These are phyloP conservation scores for Xiphophorus hellerii DNA, from an alignment of 2,113 vertebrate species.

Conservation along the genomic window DNA sequence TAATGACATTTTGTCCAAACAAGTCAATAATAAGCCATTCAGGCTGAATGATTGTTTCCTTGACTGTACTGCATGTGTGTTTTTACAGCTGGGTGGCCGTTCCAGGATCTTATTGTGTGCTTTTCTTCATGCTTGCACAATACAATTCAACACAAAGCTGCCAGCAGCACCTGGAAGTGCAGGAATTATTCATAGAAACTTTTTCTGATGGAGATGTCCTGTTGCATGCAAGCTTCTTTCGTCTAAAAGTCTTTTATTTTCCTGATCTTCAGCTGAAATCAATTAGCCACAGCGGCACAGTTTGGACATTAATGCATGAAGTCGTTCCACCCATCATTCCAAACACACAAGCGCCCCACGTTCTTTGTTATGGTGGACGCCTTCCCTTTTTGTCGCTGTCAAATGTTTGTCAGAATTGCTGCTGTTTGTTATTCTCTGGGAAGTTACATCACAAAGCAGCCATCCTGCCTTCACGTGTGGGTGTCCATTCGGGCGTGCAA, in stretches of 20 bases:
- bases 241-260: conserved; percentile 10
- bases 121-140: neutral
- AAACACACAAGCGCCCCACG: conserved; percentile 33
- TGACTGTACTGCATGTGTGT: conserved; percentile 37
- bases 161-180: neutral
- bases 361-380: conserved; percentile 64
- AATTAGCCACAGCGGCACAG: conserved; percentile 51
- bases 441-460: conserved; percentile 35
- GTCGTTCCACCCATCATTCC: conserved; percentile 22
- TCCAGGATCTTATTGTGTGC: conserved; percentile 3
- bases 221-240: conserved; percentile 14
- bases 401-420: conserved; percentile 48
- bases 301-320: conserved; percentile 27
- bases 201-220: neutral
- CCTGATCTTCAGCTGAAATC: conserved; percentile 60
- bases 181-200: neutral
- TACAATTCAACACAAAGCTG: neutral
- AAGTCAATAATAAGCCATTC: conserved; percentile 32
- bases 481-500: conserved; percentile 26
- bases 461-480: conserved; percentile 31
- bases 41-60: conserved; percentile 27
- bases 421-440: conserved; percentile 49
- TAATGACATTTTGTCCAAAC: conserved; percentile 24
- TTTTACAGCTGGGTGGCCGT: conserved; percentile 43
- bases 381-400: conserved; percentile 68